Evolutionary conservation across 2,797 vertebrate genomes (phyloP).

Genomic region (Fringilla coelebs): DNA sequence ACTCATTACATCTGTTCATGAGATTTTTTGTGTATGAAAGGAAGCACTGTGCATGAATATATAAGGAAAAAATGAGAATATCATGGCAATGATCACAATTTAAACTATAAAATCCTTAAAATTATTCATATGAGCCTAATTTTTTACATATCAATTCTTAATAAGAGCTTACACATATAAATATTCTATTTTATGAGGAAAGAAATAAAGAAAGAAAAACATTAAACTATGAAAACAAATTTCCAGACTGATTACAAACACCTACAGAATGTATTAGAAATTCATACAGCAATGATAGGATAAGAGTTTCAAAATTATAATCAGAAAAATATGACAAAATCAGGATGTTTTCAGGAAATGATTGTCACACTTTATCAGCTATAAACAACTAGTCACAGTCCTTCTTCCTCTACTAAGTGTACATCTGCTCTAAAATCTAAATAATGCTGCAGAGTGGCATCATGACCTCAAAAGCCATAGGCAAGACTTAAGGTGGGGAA

Average conservation of each 20-base stretch:
- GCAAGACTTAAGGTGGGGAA: not conserved
- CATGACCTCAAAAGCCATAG: not conserved
- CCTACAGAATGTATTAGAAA: not conserved
- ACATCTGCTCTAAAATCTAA: not conserved
- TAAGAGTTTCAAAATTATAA: not conserved
- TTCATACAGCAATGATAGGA: not conserved
- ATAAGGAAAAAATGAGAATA: not conserved
- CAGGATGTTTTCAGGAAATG: not conserved
- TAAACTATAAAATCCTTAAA: not conserved
- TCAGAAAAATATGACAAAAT: not conserved
- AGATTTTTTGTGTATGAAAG: not conserved
- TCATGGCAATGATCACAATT: not conserved
- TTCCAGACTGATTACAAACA: not conserved
- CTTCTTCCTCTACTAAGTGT: not conserved
- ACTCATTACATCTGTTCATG: not conserved
- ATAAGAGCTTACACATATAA: not conserved
- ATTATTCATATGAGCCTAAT: not conserved
- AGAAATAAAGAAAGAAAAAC: not conserved
- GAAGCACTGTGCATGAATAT: not conserved
- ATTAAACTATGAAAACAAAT: not conserved
- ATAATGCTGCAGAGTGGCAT: not conserved
- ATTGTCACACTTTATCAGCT: not conserved
- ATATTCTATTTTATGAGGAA: not conserved
- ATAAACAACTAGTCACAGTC: not conserved
- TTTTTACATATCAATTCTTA: not conserved